phyloP scores from a whole-genome alignment of 2,113 vertebrate species.

The Pteropus alecto region DNA sequence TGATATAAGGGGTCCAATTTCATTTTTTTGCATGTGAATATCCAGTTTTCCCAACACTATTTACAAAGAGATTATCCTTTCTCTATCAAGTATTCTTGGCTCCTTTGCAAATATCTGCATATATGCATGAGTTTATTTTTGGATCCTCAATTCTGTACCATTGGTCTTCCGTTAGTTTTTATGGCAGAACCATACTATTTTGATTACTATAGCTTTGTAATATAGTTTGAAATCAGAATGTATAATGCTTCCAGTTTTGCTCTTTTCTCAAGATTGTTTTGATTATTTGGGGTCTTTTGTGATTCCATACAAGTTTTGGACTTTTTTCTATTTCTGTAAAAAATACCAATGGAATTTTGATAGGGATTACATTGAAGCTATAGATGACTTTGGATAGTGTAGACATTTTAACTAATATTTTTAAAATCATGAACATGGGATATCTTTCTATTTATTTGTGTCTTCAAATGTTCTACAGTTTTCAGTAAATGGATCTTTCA shows the following conservation, averaged over 20 bases:
- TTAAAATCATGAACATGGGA: not conserved
- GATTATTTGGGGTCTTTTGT: not conserved
- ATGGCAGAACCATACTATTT: not conserved
- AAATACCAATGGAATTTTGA: too few species aligned
- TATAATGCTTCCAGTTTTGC: too few species aligned
- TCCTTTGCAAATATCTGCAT: not conserved
- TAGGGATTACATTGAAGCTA: not conserved
- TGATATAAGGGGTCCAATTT: too few species aligned
- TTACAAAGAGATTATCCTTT: not conserved
- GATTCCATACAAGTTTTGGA: too few species aligned
- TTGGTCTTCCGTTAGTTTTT: not conserved
- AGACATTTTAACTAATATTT: not conserved
- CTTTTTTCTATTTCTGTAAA: too few species aligned
- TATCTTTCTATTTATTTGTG: not conserved
- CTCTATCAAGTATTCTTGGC: not conserved
- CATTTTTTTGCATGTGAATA: too few species aligned
- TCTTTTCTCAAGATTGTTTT: too few species aligned
- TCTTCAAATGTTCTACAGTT: not conserved
- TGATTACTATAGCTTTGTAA: not conserved
- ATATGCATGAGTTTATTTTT: not conserved
- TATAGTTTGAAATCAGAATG: not conserved
- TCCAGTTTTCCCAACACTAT: too few species aligned
- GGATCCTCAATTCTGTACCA: not conserved
- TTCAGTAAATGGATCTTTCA: not conserved
- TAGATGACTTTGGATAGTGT: not conserved